Base-by-base conservation (phyloP, 2,888 invertebrate genomes). In the Drosophila prolongata region DNA sequence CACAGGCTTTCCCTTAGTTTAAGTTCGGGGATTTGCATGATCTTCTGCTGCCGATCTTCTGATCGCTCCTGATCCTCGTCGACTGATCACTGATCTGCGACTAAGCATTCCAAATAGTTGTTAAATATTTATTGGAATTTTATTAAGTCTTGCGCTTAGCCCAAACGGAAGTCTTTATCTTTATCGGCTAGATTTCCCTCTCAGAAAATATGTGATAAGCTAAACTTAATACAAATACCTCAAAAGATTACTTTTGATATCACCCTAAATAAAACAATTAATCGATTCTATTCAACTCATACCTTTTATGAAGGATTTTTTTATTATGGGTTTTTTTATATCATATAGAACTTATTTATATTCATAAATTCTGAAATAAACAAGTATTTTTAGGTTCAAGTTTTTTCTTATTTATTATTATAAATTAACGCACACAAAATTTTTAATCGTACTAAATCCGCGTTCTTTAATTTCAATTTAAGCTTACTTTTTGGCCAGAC, bases 121-220 rank as follows among this genome's bases (percentile, higher is more conserved):
- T 85, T 77, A 87, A 84, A 84, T 84, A 84, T 87, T 84, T 84
- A 84, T 85, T 84, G 81, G 78, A 68, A 78, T 80, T 84, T 70
- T 69, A 84, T 84, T 87, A 80, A 82, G 75, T 82, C 75, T 69
- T 35, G 44, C 61, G 80, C 77, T 82, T 71, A 82, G 71, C 65
- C 67, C 65, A 14, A 42, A 14, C 68, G 75, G 72, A 69, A 76
- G 49, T 24, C 10, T 11, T 1, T 34, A 10, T 14, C 10, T 46
- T 27, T 27, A 24, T 24, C 24, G 24, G 24, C 24, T 24, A 4
- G 4, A 24, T 24, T 24, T 24, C 24, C 0, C 24, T 24, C 24
- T 24, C 3, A 24, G 4, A 24, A 24, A 24, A 24, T 24, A 24
- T 4, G 3, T 24, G 3, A 24, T 4, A 24, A 24, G 2, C 24